These are phyloP conservation scores for Papilio helenus DNA, from an alignment of 1,140 invertebrate species.

Conservation along the genomic window DNA sequence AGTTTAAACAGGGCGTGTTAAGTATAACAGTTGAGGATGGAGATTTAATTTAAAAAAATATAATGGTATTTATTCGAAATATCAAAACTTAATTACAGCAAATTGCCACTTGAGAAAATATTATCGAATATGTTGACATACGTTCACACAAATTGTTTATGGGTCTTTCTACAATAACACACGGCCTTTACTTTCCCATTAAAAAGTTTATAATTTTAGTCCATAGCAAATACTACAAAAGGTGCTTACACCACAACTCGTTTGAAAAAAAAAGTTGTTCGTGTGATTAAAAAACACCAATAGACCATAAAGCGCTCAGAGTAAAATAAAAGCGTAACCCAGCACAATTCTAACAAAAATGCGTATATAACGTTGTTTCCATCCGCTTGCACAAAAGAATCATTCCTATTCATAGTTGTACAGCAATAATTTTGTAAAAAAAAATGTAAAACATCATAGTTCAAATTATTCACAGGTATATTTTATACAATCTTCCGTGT, in stretches of 20 bases:
- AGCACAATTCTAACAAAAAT: conserved; percentile 11
- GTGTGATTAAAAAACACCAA: conserved; percentile 2
- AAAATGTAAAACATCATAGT: conserved; percentile 16
- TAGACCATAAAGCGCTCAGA: not conserved
- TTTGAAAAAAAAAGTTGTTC: not conserved
- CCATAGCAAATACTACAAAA: not conserved
- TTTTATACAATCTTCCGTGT: conserved; percentile 17
- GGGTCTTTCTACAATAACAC: too few relatives aligned
- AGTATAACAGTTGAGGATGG: not conserved
- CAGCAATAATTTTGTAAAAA: not conserved
- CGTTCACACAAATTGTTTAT: too few relatives aligned
- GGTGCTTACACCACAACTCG: not conserved
- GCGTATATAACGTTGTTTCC: not conserved
- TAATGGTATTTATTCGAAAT: too few relatives aligned
- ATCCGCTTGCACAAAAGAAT: conserved; percentile 8
- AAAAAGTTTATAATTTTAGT: not conserved
- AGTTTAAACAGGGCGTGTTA: not conserved
- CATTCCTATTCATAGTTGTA: not conserved
- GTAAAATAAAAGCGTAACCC: not conserved
- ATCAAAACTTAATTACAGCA: too few relatives aligned
- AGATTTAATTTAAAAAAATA: too few relatives aligned
- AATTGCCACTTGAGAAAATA: too few relatives aligned
- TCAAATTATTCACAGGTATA: conserved; percentile 8
- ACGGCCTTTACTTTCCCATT: not conserved
- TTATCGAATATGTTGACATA: too few relatives aligned